Base-by-base conservation (phyloP, 2,888 invertebrate genomes). In the Hydrotaea diabolus region DNA sequence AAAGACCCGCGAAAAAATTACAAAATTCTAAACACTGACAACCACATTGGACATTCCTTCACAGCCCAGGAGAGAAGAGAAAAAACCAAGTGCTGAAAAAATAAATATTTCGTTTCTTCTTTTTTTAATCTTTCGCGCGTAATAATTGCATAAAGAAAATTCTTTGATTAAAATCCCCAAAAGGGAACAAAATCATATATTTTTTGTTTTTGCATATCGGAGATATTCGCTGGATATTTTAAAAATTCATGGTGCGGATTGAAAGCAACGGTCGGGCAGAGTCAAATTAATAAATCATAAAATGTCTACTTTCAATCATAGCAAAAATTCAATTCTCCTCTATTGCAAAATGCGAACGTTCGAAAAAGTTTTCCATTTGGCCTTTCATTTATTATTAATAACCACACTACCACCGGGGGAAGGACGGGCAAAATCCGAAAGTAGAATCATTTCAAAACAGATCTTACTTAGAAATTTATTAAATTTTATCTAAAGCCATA, bases 401-500 rank as follows among this genome's bases (percentile, higher is more conserved):
- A 17, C 2, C 31, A 31, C 31, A 31, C 2, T 7, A 36, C 72
- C 39, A 69, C 23, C 23, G 57, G 21, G 57, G n/a, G n/a, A n/a
- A n/a, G n/a, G n/a, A n/a, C n/a, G n/a, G n/a, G n/a, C n/a, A n/a
- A n/a, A n/a, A n/a, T n/a, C 49, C 43, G 21, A 5, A 69, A 59
- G 46, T 59, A 26, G 62, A 74, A 74, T 62, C 13, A 53, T 23
- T 53, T 39, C 19, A 15, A 62, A 69, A 53, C 19, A 78, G 75
- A 66, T 53, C 53, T 15, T 69, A 64, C 46, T 85, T 74, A 79
- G 72, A 85, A 66, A 82, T 85, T 85, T 79, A 82, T 85, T 82
- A 82, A 82, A 82, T 81, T 82, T 79, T 71, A 59, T 59, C 36
- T 23, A 66, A 59, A 62, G 73, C 23, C 69, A n/a, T 46, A 53